Evolutionary conservation across 1,140 invertebrate genomes (phyloP).

Genomic region (Zaprionus ghesquierei): DNA sequence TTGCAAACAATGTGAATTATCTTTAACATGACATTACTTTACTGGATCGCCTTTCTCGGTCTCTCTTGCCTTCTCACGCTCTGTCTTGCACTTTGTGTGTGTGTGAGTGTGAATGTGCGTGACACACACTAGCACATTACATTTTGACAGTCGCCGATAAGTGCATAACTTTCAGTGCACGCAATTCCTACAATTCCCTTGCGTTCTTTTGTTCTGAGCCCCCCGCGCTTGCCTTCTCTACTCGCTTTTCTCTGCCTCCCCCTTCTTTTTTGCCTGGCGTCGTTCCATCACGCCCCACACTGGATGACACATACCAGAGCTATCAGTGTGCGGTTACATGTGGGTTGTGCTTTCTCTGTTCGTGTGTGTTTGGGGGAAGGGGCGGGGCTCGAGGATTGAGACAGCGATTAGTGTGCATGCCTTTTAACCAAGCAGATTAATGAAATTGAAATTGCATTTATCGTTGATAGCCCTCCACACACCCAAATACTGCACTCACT

Average conservation of each 20-base stretch:
- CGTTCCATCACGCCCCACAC: background rate
- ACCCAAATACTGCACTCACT: conserved; percentile 10
- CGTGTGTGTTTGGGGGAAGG: background rate
- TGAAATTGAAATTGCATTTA: conserved; percentile 59
- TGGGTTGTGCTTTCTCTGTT: background rate
- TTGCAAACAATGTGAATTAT: background rate
- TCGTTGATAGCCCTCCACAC: conserved; percentile 34
- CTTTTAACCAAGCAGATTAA: conserved; percentile 47
- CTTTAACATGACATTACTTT: background rate
- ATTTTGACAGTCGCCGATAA: conserved; percentile 47
- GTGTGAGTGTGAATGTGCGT: background rate
- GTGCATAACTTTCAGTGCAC: conserved; percentile 37
- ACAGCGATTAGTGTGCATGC: conserved; percentile 4
- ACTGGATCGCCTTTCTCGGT: background rate
- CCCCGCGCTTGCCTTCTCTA: background rate
- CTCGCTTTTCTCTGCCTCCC: background rate
- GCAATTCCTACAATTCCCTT: conserved; percentile 35
- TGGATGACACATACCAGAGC: conserved; percentile 6
- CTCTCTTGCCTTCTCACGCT: background rate
- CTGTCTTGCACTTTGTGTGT: background rate
- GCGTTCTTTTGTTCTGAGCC: conserved; percentile 38
- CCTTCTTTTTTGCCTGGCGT: background rate
- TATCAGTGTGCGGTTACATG: conserved; percentile 4
- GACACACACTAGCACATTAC: conserved; percentile 16
- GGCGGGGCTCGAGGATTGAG: background rate